phyloP scores from a whole-genome alignment of 1,140 invertebrate genomes.

The Dinothrombium tinctorium region DNA sequence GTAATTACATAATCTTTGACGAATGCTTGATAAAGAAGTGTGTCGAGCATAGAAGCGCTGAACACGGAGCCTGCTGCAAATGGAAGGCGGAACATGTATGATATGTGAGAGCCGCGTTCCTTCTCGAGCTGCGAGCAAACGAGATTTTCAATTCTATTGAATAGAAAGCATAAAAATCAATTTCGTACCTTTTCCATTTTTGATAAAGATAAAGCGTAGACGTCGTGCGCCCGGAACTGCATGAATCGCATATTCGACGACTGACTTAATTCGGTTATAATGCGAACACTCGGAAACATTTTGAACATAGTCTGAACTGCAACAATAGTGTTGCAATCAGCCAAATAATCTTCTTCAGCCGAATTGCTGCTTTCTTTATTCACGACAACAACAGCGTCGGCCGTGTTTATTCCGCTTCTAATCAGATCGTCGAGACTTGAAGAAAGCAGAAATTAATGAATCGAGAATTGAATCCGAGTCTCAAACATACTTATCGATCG shows the following conservation, averaged over 20 bases:
- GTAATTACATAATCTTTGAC: constrained; percentile 97
- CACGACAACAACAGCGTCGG: constrained; percentile 93
- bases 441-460: neutral
- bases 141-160: neutral
- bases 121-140: constrained; percentile 58
- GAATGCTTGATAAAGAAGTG: constrained; percentile 45
- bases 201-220: constrained; percentile 79
- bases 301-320: constrained; percentile 97
- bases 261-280: constrained; percentile 92
- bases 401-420: constrained; percentile 72
- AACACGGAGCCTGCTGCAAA: constrained; percentile 95
- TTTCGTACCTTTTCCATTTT: constrained; percentile 98
- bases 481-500: constrained; percentile 71
- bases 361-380: constrained; percentile 92
- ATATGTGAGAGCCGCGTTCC: constrained; percentile 86
- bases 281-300: constrained; percentile 93
- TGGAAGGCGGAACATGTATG: constrained; percentile 96
- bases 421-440: constrained; percentile 38
- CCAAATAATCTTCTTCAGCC: constrained; percentile 76
- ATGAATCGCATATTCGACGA: constrained; percentile 98
- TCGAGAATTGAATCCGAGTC: neutral
- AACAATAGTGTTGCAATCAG: constrained; percentile 94
- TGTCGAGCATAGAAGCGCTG: constrained; percentile 42
- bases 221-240: constrained; percentile 91
- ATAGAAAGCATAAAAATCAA: too few relatives aligned